These are phyloP conservation scores for Epizoanthus scotinus DNA, from an alignment of 92 coral and sea anemone species.

Conservation along the genomic window DNA sequence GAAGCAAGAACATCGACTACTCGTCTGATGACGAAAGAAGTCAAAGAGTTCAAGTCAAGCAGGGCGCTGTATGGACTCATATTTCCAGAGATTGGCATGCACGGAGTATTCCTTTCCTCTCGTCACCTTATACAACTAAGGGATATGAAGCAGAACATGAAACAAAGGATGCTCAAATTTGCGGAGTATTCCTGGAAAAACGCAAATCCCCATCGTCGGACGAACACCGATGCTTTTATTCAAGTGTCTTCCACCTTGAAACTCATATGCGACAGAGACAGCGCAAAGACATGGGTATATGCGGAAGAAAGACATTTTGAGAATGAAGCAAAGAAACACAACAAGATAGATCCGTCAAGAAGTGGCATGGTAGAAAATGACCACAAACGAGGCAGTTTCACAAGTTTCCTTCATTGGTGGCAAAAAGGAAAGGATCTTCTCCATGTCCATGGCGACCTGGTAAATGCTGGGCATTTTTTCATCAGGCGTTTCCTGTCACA, in stretches of 20 bases:
- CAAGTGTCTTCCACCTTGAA: slow-evolving; percentile 68
- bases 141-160: slow-evolving; percentile 18
- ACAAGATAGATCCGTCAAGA: slow-evolving; percentile 2
- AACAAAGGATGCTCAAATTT: slow-evolving; percentile 51
- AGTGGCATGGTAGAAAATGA: slow-evolving; percentile 62
- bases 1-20: slow-evolving; percentile 12
- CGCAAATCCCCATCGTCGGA: slow-evolving; percentile 39
- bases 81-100: slow-evolving; percentile 37
- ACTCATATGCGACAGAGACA: slow-evolving; percentile 38
- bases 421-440: slow-evolving; percentile 60
- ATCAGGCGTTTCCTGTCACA: slow-evolving; percentile 67
- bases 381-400: slow-evolving; percentile 39
- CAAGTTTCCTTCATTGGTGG: slow-evolving; percentile 72
- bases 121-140: slow-evolving; percentile 19
- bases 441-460: slow-evolving; percentile 58
- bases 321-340: slow-evolving; percentile 17
- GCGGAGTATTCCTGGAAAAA: slow-evolving; percentile 57
- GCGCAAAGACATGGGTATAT: slow-evolving; percentile 50
- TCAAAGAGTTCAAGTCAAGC: slow-evolving; percentile 38
- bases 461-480: slow-evolving; percentile 53
- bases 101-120: slow-evolving; percentile 13
- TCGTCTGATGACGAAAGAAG: slow-evolving; percentile 18
- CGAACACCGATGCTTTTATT: slow-evolving; percentile 63
- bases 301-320: slow-evolving; percentile 64
- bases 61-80: slow-evolving; percentile 34